Percentiles rank a stretch among this genome's conserved stretches.
Conservation (phyloP, 1,140 invertebrate genomes). For the Asobara japonica region DNA sequence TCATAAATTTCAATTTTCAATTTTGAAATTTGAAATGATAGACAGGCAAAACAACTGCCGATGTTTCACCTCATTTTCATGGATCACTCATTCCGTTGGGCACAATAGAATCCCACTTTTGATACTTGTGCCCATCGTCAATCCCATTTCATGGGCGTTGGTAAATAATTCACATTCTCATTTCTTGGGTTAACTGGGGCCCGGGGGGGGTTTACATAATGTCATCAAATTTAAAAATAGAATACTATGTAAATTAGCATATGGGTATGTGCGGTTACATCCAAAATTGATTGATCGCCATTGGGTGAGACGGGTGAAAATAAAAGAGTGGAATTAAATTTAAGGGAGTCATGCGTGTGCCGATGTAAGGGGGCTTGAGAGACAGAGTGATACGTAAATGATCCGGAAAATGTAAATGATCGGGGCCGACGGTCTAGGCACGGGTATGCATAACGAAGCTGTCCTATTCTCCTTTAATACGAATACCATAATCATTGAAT, state of each 20-base stretch:
- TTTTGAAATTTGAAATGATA: too few relatives aligned
- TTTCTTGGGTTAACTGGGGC: not conserved
- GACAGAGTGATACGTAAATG: conserved; percentile 23
- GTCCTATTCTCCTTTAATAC: not conserved
- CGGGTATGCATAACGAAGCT: not conserved
- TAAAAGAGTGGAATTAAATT: conserved; percentile 9
- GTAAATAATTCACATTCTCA: not conserved
- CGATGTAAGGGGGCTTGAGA: not conserved
- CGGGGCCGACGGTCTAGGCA: too few relatives aligned
- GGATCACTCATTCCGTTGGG: not conserved
- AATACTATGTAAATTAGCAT: not conserved
- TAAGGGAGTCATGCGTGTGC: conserved; percentile 23
- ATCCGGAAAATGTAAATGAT: conserved; percentile 34
- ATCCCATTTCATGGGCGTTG: not conserved
- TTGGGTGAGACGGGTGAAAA: not conserved
- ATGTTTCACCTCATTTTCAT: not conserved
- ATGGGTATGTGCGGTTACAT: not conserved
- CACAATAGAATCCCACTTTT: not conserved
- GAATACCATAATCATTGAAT: not conserved
- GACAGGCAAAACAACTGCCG: too few relatives aligned
- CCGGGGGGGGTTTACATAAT: not conserved
- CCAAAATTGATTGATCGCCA: conserved; percentile 12
- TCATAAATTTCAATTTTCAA: too few relatives aligned
- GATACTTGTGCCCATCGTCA: not conserved
- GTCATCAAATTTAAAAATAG: not conserved